Evolutionary conservation across 2,113 vertebrate species (phyloP).

Genomic region (Procavia capensis): DNA sequence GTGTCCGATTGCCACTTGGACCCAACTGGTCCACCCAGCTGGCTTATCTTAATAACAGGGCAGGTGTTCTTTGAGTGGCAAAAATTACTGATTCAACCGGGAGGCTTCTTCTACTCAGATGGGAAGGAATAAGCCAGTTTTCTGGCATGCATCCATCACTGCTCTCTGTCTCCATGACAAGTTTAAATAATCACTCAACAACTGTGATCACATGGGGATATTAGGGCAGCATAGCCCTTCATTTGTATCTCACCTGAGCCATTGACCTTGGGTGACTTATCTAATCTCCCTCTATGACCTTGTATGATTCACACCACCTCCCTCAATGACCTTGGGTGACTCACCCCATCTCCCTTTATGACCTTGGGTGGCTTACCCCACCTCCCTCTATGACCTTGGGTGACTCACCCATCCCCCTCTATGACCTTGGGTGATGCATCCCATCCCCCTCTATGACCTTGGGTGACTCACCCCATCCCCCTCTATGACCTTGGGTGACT

Average conservation of each 20-base stretch:
- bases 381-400: too few species aligned
- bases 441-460: background rate
- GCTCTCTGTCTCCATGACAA: background rate
- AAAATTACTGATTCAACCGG: background rate
- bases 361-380: background rate
- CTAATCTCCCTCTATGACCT: background rate
- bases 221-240: background rate
- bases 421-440: background rate
- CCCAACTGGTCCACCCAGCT: background rate
- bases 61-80: background rate
- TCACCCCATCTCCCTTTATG: too few species aligned
- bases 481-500: background rate
- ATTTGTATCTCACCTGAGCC: background rate
- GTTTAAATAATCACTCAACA: background rate
- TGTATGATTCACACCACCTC: background rate
- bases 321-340: background rate
- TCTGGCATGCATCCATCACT: background rate
- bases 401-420: too few species aligned
- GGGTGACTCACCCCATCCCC: too few species aligned
- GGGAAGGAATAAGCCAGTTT: background rate
- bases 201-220: background rate
- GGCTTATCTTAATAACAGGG: background rate
- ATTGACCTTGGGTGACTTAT: too few species aligned
- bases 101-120: background rate
- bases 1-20: background rate